Evolutionary conservation across 1,140 invertebrate genomes (phyloP), one percentile per base, ranked within the genome.

Genomic region (Calephelis virginiensis): DNA sequence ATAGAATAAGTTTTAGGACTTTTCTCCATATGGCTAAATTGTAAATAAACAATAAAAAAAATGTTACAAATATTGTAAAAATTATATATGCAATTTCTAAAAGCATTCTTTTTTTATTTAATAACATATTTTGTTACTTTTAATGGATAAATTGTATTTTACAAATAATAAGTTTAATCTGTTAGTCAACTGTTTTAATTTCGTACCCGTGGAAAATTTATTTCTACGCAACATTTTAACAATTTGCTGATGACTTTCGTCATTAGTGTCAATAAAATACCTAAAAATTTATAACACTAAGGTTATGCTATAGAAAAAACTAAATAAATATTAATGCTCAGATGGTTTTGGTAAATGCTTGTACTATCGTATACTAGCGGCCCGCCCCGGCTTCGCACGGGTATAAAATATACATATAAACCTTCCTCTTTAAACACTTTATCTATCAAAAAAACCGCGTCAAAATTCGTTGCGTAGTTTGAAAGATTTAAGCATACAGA

Each of bases 121-220:
- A 61, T 46, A 62, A 62, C 61, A 14, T 46, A 62, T 62, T 43
- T 17, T 62, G 61, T 62, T 45, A 47, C 46, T 62, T 62, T 62
- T 46, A 28, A 47, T 46, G 14, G n/a, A 17, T 47, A 62, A 11
- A 17, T 13, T 62, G 13, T 47, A 62, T 37, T 56, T 56, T 56
- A 56, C 53, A 56, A 56, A 56, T 56, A 59, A 59, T 59, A 59
- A 64, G 62, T 66, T 63, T 68, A 59, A 68, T 72, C 64, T 66
- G 59, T 66, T 64, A 68, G 69, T 67, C 64, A 71, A 63, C 61
- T 63, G 47, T 47, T 63, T 63, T 63, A 48, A 63, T 47, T 17
- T 9, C 43, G 47, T 47, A 28, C 61, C 45, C 46, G n/a, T 48
- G 17, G 9, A 11, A 17, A n/a, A 46, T 48, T 48, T 47, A 28